Evolutionary conservation across 2,888 invertebrate species (phyloP), one percentile per base, ranked within the genome.

Genomic region (Tetanocera ferruginea): DNA sequence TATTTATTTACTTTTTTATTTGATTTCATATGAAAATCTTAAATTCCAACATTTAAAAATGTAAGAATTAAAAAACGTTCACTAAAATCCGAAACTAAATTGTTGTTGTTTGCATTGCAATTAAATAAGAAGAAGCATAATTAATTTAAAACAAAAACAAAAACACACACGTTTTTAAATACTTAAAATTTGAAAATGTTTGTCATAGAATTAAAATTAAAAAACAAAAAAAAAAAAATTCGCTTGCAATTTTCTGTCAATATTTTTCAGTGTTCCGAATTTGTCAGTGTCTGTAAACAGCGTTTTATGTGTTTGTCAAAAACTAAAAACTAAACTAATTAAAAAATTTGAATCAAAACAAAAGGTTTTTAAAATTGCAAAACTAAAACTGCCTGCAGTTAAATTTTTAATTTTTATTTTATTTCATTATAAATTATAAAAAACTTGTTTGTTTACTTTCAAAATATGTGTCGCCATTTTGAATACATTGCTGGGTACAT

Each of bases 401-500:
- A n/a, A 72, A 34, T 74, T 73, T n/a, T 75, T 57, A 19, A 43
- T 73, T 70, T 74, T 71, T 73, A 51, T 74, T 25, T 51, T 67
- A 64, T 70, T 73, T 76, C 25, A 28, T 55, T 75, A 17, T 55
- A 31, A 34, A 52, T 49, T 19, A 69, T 19, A 57, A 31, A 34
- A 55, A n/a, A 64, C 3, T 71, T 37, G 31, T 55, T 80, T 80
- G 76, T 81, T 79, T 78, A 19, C 75, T 66, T 76, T 81, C 52
- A 79, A 80, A 79, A 64, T 82, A 79, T 67, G 76, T 80, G 77
- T 81, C 74, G 81, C 77, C 72, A 81, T 80, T 51, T 81, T 80
- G 79, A 77, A 75, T 79, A 67, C 80, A 79, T 83, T 84, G 82
- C 83, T 85, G 85, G 85, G 85, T 86, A 86, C 85, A 86, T 86